Evolutionary conservation across 2,797 vertebrate genomes (phyloP), one percentile per base, ranked within the genome.

Genomic region (Odontamblyopus rebecca): DNA sequence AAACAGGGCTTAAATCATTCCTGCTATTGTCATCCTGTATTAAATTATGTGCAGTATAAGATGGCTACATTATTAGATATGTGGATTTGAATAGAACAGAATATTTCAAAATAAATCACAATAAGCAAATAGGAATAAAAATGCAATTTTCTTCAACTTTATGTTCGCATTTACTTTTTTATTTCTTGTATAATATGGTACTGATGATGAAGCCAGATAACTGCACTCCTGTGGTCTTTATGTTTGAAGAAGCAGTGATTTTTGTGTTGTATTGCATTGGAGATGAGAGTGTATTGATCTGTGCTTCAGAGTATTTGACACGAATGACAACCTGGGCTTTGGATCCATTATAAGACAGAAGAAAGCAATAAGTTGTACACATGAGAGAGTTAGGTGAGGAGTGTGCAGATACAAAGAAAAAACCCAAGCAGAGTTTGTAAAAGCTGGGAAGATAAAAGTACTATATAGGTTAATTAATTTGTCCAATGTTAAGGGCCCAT

Each of bases 291-390:
- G 4, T 41, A 81, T 76, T 62, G 69, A 81, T 76, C 38, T 12
- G 8, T 65, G 13, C 27, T 66, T 67, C 23, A 27, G 30, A 71
- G 5, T 23, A 35, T 70, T 85, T 82, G 79, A 70, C 30, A 35
- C 50, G 54, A 60, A 66, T 4, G 15, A 77, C 38, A 2, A 61
- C 26, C 48, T 88, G 85, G 84, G 84, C 86, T 88, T 87, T 87
- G 30, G 53, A 69, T 76, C 61, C 60, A 68, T 82, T 78, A n/a
- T 71, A 57, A 74, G 54, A 61, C 32, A 71, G 59, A 27, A 38
- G 19, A 60, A 66, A 66, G 76, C 50, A 11, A 56, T 75, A 59
- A 8, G 26, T 32, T 53, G 71, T 71, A 73, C 77, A 64, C 60
- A 66, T 32, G 8, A 70, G 27, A 67, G 1, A 0, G 48, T 29